phyloP scores from a whole-genome alignment of 1,140 invertebrate species.

The Homarus americanus region DNA sequence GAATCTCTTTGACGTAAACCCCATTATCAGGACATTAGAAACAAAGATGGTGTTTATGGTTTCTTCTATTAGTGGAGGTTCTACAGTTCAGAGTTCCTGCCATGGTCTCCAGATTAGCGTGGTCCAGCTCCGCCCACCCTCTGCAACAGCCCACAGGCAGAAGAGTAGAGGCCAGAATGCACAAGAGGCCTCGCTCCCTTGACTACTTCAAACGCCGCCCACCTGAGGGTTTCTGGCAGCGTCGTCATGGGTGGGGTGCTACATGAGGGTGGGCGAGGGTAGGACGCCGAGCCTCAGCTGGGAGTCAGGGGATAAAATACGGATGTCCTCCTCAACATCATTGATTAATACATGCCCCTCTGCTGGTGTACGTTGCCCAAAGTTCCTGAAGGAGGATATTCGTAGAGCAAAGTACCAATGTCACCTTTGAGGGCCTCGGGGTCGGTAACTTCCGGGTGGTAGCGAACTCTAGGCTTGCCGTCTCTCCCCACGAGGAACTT shows the following conservation, averaged over 20 bases:
- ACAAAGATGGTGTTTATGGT: too few species aligned
- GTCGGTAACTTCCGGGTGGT: constrained; percentile 75
- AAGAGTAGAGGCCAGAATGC: constrained; percentile 37
- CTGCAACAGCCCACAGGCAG: background rate
- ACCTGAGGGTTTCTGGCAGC: constrained; percentile 54
- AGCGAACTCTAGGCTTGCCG: constrained; percentile 78
- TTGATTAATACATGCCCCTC: background rate
- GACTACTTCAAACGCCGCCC: constrained; percentile 26
- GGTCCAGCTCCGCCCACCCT: background rate
- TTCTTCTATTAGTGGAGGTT: too few species aligned
- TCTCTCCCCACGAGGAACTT: constrained; percentile 81
- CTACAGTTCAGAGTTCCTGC: too few species aligned
- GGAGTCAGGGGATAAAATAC: background rate
- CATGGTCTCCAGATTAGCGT: too few species aligned
- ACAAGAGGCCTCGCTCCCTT: constrained; percentile 34
- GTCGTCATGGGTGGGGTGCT: constrained; percentile 52
- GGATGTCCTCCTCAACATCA: background rate
- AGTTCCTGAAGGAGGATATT: background rate
- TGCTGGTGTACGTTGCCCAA: too few species aligned
- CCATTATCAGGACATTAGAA: too few species aligned
- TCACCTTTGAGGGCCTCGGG: constrained; percentile 76
- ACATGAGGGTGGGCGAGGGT: background rate
- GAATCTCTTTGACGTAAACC: too few species aligned
- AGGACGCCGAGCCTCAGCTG: background rate
- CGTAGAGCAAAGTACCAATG: constrained; percentile 74